phyloP scores from a whole-genome alignment of 2,797 vertebrate genomes.

The Remorina albescens region DNA sequence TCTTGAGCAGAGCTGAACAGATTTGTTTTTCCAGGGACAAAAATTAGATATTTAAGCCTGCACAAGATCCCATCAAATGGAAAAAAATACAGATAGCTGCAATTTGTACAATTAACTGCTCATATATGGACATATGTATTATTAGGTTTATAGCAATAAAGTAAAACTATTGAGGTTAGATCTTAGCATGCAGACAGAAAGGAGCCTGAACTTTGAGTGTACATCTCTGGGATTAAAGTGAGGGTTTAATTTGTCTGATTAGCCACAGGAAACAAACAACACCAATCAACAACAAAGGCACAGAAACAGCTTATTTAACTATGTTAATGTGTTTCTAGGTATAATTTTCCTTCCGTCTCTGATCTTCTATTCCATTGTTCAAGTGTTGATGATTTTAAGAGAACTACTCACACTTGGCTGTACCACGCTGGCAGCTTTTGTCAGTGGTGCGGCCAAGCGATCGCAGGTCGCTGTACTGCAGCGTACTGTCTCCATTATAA shows the following conservation, averaged over 20 bases:
- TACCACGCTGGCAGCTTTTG: constrained; percentile 84
- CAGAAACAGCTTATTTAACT: constrained; percentile 1
- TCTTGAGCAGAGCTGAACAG: background rate
- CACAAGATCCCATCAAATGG: background rate
- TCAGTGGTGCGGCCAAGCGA: constrained; percentile 83
- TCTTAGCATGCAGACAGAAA: background rate
- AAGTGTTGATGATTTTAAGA: background rate
- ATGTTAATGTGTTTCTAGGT: background rate
- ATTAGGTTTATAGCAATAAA: background rate
- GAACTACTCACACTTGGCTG: constrained; percentile 83
- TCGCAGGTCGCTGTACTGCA: constrained; percentile 87
- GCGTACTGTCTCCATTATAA: constrained; percentile 88
- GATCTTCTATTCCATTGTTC: background rate
- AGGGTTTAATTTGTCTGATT: constrained; percentile 14
- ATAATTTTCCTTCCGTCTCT: background rate
- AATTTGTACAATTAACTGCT: background rate
- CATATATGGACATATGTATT: rapidly evolving
- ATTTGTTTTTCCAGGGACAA: background rate
- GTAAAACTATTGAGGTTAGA: background rate
- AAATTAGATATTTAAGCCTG: no score
- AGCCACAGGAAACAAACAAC: constrained; percentile 35
- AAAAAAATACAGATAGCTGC: no score
- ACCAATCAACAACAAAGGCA: constrained; percentile 18
- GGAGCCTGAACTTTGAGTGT: constrained; percentile 4
- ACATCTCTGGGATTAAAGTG: constrained; percentile 11